phyloP scores from a whole-genome alignment of 1,140 invertebrate genomes.

The Leptinotarsa lineolata region DNA sequence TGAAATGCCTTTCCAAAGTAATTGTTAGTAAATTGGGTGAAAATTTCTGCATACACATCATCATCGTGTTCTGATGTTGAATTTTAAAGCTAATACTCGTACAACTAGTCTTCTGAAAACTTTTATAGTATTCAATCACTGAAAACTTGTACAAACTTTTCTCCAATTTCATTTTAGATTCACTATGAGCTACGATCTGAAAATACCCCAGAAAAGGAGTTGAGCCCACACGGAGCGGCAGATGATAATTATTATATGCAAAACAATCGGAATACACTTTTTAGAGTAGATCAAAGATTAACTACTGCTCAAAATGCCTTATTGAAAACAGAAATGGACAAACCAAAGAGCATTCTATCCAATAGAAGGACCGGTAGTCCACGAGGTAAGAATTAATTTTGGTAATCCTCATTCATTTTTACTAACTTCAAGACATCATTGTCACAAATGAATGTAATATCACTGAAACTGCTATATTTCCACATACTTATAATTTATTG shows the following conservation, averaged over 20 bases:
- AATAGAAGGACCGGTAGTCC: slow-evolving; percentile 52
- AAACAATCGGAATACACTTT: slow-evolving; percentile 32
- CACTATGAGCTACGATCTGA: slow-evolving; percentile 40
- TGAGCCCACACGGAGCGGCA: slow-evolving; percentile 26
- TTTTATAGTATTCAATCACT: too few relatives aligned
- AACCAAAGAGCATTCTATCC: slow-evolving; percentile 51
- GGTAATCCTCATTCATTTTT: neutral
- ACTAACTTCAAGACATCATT: too few relatives aligned
- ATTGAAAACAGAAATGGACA: slow-evolving; percentile 48
- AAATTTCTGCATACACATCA: too few relatives aligned
- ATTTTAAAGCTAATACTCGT: too few relatives aligned
- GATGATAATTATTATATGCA: slow-evolving; percentile 27
- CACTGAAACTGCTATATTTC: too few relatives aligned
- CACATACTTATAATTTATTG: too few relatives aligned
- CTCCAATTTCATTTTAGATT: slow-evolving; percentile 32
- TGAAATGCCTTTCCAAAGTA: too few relatives aligned
- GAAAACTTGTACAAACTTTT: too few relatives aligned
- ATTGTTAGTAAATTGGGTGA: too few relatives aligned
- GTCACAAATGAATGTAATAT: too few relatives aligned
- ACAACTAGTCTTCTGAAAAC: too few relatives aligned
- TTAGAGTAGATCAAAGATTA: slow-evolving; percentile 45
- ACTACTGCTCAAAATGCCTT: slow-evolving; percentile 48
- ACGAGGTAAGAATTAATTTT: slow-evolving; percentile 53
- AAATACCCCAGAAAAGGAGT: slow-evolving; percentile 31
- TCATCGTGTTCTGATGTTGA: too few relatives aligned